Conservation (phyloP, 2,888 invertebrate species). For the Tenthredo notha region DNA sequence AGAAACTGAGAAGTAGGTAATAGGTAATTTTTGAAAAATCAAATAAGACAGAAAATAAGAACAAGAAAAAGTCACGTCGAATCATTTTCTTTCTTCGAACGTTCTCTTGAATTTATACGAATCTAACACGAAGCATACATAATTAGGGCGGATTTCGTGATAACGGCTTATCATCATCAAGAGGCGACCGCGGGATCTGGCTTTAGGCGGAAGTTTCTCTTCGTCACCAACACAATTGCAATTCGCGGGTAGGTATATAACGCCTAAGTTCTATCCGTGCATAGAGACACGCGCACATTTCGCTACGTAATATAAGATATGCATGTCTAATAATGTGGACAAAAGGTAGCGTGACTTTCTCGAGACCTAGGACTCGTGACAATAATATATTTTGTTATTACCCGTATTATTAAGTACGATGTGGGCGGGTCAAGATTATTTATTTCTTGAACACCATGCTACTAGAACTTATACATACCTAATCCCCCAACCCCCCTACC, state of each 20-base stretch:
- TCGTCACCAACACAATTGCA: background rate
- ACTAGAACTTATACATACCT: background rate
- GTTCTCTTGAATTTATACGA: slow-evolving; percentile 45
- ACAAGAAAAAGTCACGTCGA: slow-evolving; percentile 34
- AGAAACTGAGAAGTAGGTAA: background rate
- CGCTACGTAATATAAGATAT: slow-evolving; percentile 57
- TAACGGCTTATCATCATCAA: slow-evolving; percentile 55
- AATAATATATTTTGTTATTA: slow-evolving; percentile 75
- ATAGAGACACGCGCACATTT: slow-evolving; percentile 20
- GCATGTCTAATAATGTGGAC: slow-evolving; percentile 69
- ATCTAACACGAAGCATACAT: slow-evolving; percentile 48
- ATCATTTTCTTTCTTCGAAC: slow-evolving; percentile 18
- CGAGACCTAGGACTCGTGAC: slow-evolving; percentile 62
- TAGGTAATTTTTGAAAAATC: background rate
- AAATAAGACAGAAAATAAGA: background rate
- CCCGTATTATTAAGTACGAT: slow-evolving; percentile 68
- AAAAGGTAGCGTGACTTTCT: slow-evolving; percentile 73
- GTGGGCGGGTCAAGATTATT: slow-evolving; percentile 50
- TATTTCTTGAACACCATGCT: slow-evolving; percentile 38
- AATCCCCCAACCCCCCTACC: too few species aligned
- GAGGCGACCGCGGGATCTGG: slow-evolving; percentile 31
- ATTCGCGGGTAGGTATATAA: background rate
- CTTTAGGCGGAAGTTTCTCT: slow-evolving; percentile 12
- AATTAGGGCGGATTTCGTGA: slow-evolving; percentile 54
- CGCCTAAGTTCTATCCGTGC: background rate